phyloP scores from a whole-genome alignment of 2,888 invertebrate species.

The Scelioninae gen. 2 region DNA sequence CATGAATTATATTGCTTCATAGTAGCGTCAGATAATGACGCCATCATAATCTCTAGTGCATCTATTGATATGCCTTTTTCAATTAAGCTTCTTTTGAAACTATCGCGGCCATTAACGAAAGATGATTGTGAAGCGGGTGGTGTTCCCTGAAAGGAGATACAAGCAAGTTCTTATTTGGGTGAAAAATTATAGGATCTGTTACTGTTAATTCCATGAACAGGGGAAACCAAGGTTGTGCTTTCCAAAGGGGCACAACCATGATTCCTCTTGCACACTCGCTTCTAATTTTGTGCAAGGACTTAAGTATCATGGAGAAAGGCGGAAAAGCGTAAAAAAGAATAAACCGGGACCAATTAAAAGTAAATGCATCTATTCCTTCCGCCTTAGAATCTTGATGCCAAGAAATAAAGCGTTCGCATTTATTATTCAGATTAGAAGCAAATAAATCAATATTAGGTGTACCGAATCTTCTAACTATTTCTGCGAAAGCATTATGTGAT shows the following conservation, averaged over 20 bases:
- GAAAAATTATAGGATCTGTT: slow-evolving; percentile 20
- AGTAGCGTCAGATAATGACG: slow-evolving; percentile 36
- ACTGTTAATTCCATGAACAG: slow-evolving; percentile 7
- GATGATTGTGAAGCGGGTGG: slow-evolving; percentile 29
- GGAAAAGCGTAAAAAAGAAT: slow-evolving; percentile 62
- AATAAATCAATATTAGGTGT: slow-evolving; percentile 58
- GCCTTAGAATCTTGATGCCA: slow-evolving; percentile 59
- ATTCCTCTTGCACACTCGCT: slow-evolving; percentile 32
- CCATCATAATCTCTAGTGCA: slow-evolving; percentile 17
- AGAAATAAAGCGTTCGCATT: slow-evolving; percentile 58
- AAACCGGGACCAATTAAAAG: slow-evolving; percentile 54
- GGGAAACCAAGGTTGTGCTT: slow-evolving; percentile 47
- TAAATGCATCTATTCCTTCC: slow-evolving; percentile 56
- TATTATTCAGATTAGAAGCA: slow-evolving; percentile 59
- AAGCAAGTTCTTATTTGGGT: slow-evolving; percentile 37
- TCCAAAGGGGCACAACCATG: slow-evolving; percentile 46
- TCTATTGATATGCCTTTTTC: slow-evolving; percentile 19
- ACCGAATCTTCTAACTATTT: slow-evolving; percentile 49
- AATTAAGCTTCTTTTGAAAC: slow-evolving; percentile 51
- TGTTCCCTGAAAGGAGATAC: slow-evolving; percentile 49
- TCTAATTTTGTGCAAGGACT: slow-evolving; percentile 39
- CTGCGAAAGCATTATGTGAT: slow-evolving; percentile 36
- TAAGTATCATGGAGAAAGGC: too few species aligned
- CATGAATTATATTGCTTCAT: too few species aligned
- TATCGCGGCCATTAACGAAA: slow-evolving; percentile 45